Conservation (phyloP, 2,888 invertebrate species). For the Melanophora roralis region DNA sequence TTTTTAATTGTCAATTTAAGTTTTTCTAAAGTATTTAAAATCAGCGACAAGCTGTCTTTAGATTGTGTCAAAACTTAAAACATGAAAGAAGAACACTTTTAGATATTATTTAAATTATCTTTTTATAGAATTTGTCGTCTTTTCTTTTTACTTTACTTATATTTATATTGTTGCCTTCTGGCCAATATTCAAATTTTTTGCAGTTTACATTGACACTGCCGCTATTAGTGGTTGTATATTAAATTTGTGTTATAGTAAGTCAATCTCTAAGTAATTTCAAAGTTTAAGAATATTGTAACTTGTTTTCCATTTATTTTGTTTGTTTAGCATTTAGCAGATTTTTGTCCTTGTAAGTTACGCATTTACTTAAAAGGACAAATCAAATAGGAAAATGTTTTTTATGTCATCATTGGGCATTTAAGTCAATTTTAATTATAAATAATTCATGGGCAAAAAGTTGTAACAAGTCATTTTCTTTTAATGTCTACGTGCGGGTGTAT, state of each 20-base stretch:
- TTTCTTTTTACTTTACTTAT: slow-evolving; percentile 7
- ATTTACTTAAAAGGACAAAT: slow-evolving; percentile 11
- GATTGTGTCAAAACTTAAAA: slow-evolving; percentile 58
- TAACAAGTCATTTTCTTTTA: slow-evolving; percentile 9
- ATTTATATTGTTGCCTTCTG: slow-evolving; percentile 24
- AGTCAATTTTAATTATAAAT: slow-evolving; percentile 31
- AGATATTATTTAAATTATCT: slow-evolving; percentile 45
- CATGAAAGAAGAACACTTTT: slow-evolving; percentile 33
- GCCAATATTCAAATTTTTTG: slow-evolving; percentile 46
- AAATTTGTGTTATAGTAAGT: background rate
- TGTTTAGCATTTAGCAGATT: background rate
- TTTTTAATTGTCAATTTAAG: slow-evolving; percentile 59
- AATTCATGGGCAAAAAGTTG: slow-evolving; percentile 23
- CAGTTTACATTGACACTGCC: background rate
- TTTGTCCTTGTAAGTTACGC: background rate
- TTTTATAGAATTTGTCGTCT: slow-evolving; percentile 15
- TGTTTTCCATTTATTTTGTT: background rate
- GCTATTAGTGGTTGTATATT: background rate
- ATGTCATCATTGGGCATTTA: slow-evolving; percentile 42
- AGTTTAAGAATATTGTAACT: slow-evolving; percentile 5
- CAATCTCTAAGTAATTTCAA: slow-evolving; percentile 2
- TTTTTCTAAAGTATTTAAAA: slow-evolving; percentile 38
- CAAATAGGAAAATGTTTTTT: slow-evolving; percentile 20
- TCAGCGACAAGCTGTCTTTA: slow-evolving; percentile 57
- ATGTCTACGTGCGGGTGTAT: background rate